Evolutionary conservation across 2,113 vertebrate species (phyloP).

Genomic region (Parotia lawesii): DNA sequence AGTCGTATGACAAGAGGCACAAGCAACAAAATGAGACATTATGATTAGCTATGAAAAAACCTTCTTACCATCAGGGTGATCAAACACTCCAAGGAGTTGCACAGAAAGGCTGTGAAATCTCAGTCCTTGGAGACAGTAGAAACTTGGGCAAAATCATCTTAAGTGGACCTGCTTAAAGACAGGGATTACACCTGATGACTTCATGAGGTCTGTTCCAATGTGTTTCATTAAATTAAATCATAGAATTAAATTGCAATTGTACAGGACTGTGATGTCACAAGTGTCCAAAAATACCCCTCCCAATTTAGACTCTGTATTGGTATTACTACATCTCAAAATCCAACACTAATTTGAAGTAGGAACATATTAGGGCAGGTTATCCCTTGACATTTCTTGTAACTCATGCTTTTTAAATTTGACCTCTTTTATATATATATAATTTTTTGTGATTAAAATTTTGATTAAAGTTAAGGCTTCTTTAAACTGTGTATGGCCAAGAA

Average conservation of each 20-base stretch:
- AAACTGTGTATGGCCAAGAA: background rate
- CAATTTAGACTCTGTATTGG: background rate
- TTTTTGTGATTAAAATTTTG: background rate
- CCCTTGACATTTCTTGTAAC: background rate
- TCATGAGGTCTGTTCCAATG: background rate
- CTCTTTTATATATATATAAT: background rate
- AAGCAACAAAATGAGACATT: background rate
- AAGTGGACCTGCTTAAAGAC: background rate
- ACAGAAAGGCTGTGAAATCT: background rate
- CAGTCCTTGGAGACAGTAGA: background rate
- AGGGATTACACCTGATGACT: background rate
- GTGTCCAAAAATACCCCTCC: background rate
- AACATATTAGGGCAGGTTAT: background rate
- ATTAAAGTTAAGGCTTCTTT: background rate
- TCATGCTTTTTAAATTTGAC: background rate
- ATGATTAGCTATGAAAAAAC: background rate
- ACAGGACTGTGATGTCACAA: fast-evolving
- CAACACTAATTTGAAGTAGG: background rate
- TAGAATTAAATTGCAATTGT: background rate
- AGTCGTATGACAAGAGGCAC: background rate
- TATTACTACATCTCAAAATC: background rate
- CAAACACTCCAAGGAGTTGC: background rate
- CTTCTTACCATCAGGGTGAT: background rate
- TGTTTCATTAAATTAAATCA: background rate
- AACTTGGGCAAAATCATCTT: background rate